Conservation (phyloP, 2,113 vertebrate species). For the Bathybates hornii region DNA sequence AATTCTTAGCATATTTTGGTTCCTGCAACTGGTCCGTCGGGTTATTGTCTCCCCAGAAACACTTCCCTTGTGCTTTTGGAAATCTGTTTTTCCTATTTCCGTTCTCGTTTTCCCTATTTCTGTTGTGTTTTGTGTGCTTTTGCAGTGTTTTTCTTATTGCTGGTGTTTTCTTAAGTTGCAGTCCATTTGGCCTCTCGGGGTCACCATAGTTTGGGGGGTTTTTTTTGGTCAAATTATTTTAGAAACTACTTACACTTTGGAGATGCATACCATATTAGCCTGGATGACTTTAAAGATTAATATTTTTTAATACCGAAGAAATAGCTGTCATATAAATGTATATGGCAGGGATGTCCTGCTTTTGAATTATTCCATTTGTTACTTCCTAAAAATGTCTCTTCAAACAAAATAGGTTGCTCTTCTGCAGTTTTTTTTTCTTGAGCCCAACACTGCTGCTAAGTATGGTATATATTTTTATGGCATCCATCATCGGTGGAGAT, state of each 20-base stretch:
- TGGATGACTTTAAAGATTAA: neutral
- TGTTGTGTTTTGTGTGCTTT: neutral
- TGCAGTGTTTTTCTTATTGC: neutral
- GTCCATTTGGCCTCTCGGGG: neutral
- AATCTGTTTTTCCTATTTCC: neutral
- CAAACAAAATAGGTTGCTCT: neutral
- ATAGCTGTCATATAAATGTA: neutral
- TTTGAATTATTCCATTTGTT: constrained; percentile 19
- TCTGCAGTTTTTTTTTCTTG: neutral
- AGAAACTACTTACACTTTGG: neutral
- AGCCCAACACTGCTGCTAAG: constrained; percentile 23
- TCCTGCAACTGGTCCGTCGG: accelerated
- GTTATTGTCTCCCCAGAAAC: neutral
- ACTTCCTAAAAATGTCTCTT: constrained; percentile 32
- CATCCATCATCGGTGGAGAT: constrained; percentile 52
- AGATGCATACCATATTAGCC: neutral
- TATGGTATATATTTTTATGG: constrained; percentile 52
- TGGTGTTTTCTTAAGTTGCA: neutral
- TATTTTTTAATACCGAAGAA: neutral
- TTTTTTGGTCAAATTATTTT: neutral
- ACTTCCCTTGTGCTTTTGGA: neutral
- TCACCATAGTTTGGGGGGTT: accelerated
- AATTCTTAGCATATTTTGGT: neutral
- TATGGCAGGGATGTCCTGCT: neutral
- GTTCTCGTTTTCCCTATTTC: neutral